Evolutionary conservation across 2,888 invertebrate species (phyloP), one percentile per base, ranked within the genome.

Genomic region (Dexiosoma caninum): DNA sequence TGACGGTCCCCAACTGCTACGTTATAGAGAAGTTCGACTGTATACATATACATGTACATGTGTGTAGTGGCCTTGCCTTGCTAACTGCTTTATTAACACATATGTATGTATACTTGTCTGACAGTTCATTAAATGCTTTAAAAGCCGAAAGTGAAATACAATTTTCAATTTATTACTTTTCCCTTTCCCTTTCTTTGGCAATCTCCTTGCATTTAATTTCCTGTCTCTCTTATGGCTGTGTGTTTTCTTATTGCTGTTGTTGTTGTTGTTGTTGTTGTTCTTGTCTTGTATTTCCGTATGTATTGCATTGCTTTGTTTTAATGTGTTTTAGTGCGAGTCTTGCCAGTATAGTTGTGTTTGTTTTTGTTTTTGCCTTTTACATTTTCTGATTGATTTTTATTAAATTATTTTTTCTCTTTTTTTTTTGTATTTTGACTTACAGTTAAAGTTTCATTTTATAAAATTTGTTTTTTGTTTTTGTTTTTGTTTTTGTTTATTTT

Each of bases 401-500:
- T 57, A 19, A 49, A 42, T 49, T 64, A 42, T 70, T 49, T 70
- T 49, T 42, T 23, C 55, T 64, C 67, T 67, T 71, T 55, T 27
- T 10, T n/a, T 40, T 49, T 46, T 7, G n/a, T 57, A 64, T 49
- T 59, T 49, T 80, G 80, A 74, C 82, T 84, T 84, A 78, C 74
- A 82, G 51, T 83, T 84, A 83, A 72, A 82, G 81, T 84, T 82
- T 83, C 83, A 80, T 80, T 81, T 83, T 83, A 84, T 84, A 82
- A 82, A 83, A 77, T 81, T 81, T 75, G 67, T 67, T 76, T 76
- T 57, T n/a, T n/a, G 32, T 27, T 42, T 37, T 44, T 30, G 46
- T 72, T n/a, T n/a, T n/a, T n/a, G n/a, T n/a, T n/a, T n/a, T n/a
- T n/a, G n/a, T 74, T 78, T 59, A 60, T 77, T 78, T 74, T 82